These are phyloP conservation scores for Nycticryphes semicollaris DNA, from an alignment of 2,113 vertebrate species.

Conservation along the genomic window DNA sequence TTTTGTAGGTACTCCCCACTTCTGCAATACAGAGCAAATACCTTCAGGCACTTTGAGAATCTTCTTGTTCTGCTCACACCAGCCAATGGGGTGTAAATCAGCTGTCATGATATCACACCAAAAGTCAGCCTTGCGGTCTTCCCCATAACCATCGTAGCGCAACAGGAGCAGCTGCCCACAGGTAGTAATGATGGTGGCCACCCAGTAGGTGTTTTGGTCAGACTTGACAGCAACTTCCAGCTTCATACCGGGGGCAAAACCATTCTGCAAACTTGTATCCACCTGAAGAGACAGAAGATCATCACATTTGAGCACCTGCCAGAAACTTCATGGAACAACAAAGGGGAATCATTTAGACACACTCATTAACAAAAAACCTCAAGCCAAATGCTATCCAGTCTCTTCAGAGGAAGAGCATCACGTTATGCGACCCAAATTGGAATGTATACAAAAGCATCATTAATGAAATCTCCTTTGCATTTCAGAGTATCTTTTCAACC, in stretches of 20 bases:
- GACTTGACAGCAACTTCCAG: slow-evolving; percentile 88
- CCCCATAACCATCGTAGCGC: slow-evolving; percentile 92
- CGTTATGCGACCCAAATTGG: neutral
- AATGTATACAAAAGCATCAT: neutral
- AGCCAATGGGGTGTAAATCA: slow-evolving; percentile 91
- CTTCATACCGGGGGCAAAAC: slow-evolving; percentile 96
- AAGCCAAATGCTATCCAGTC: neutral
- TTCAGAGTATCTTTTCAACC: neutral
- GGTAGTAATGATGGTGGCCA: slow-evolving; percentile 93
- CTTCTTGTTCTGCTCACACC: slow-evolving; percentile 91
- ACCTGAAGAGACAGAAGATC: slow-evolving; percentile 76
- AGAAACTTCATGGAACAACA: neutral
- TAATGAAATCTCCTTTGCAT: neutral
- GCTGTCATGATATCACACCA: slow-evolving; percentile 96
- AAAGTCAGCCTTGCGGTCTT: slow-evolving; percentile 94
- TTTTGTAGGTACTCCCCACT: neutral
- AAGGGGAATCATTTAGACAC: neutral
- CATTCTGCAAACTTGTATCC: slow-evolving; percentile 92
- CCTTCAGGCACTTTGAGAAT: slow-evolving; percentile 91
- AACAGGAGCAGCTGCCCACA: slow-evolving; percentile 94
- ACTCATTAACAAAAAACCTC: neutral
- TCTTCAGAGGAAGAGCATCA: neutral
- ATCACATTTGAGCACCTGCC: neutral
- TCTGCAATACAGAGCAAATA: slow-evolving; percentile 55
- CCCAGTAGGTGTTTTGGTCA: slow-evolving; percentile 90